Percentiles rank a stretch among this genome's conserved stretches.
Evolutionary conservation across 2,113 vertebrate species (phyloP).

Genomic region (Limnothrissa miodon): DNA sequence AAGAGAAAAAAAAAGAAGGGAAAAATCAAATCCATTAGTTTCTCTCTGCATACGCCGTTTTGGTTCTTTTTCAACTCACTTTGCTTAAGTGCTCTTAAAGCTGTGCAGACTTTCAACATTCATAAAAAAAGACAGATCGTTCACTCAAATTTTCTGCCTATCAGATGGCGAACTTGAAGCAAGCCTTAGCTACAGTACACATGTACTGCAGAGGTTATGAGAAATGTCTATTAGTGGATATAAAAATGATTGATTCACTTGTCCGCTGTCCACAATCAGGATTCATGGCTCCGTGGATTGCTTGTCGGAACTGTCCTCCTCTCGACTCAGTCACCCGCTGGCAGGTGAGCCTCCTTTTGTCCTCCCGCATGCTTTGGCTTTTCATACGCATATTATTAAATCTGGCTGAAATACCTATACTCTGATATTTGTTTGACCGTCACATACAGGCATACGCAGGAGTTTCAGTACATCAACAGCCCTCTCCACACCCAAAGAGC

Average conservation of each 20-base stretch:
- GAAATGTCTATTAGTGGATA: background rate
- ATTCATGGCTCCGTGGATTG: constrained; percentile 90
- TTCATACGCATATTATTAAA: no score
- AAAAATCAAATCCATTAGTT: background rate
- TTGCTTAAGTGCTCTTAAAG: background rate
- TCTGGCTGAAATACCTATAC: no score
- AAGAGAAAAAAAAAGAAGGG: background rate
- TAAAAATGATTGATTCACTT: background rate
- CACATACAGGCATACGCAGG: constrained; percentile 70
- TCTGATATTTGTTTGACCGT: constrained; percentile 31
- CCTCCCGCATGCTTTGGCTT: no score
- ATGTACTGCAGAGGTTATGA: background rate
- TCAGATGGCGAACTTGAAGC: background rate
- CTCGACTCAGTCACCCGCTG: constrained; percentile 75
- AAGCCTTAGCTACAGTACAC: background rate
- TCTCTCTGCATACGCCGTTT: no score
- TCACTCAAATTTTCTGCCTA: background rate
- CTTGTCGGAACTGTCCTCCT: constrained; percentile 82
- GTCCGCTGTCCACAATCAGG: constrained; percentile 59
- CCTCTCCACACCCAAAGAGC: constrained; percentile 79
- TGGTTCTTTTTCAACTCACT: background rate
- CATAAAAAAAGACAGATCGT: background rate
- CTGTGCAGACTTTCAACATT: background rate
- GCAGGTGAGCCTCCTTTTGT: constrained; percentile 72
- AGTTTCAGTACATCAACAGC: constrained; percentile 88